A percentile compares a stretch with the other conserved stretches of the same genome.
phyloP scores from a whole-genome alignment of 2,888 invertebrate species.

The Mythimna lalbum region DNA sequence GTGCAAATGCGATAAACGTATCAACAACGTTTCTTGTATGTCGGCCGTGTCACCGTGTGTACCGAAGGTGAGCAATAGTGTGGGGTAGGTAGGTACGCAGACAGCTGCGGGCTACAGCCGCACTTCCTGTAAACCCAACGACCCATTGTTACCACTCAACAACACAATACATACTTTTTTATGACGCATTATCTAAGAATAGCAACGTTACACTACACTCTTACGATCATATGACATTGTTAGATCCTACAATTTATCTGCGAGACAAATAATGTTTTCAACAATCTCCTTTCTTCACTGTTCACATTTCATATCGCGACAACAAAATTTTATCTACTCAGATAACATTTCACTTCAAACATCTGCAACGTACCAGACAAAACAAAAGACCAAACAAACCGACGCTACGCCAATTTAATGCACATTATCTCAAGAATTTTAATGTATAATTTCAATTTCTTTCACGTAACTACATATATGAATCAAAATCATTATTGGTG shows the following conservation, averaged over 20 bases:
- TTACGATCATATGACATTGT: conserved; percentile 68
- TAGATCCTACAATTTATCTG: conserved; percentile 60
- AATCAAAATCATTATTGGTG: conserved; percentile 54
- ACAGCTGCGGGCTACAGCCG: conserved; percentile 83
- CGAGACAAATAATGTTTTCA: conserved; percentile 67
- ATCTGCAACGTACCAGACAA: conserved; percentile 39
- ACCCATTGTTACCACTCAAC: conserved; percentile 80
- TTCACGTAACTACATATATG: conserved; percentile 31
- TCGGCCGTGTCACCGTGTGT: conserved; percentile 31
- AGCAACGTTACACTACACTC: conserved; percentile 64
- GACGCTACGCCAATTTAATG: conserved; percentile 38
- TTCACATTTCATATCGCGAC: conserved; percentile 28
- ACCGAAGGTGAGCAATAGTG: conserved; percentile 59
- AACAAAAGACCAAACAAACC: conserved; percentile 46
- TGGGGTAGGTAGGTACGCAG: conserved; percentile 52
- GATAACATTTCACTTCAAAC: conserved; percentile 38
- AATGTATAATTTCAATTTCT: conserved; percentile 54
- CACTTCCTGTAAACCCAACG: conserved; percentile 84
- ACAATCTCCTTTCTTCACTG: conserved; percentile 47
- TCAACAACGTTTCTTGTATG: conserved; percentile 32
- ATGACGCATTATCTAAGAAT: conserved; percentile 75
- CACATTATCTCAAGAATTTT: conserved; percentile 50
- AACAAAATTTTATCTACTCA: conserved; percentile 33
- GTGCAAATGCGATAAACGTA: conserved; percentile 43
- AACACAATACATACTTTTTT: conserved; percentile 77